Evolutionary conservation across 1,140 invertebrate species (phyloP), one percentile per base, ranked within the genome.

Genomic region (Heliconius hermathena): DNA sequence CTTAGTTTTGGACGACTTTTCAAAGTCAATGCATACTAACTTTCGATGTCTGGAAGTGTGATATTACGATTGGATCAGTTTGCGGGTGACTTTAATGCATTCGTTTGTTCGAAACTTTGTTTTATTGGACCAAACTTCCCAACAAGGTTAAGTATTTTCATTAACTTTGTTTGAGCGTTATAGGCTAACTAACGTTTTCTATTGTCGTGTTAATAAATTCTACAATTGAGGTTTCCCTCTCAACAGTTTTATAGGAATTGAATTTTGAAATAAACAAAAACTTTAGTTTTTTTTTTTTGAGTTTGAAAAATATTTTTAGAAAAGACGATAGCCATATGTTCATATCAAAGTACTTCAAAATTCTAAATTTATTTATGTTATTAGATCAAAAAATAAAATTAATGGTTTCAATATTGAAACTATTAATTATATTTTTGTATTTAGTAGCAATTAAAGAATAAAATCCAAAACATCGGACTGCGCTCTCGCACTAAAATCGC

Each of bases 11-110:
- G 93, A 93, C 91, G 88, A 94, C 93, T 93, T 94, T 94, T 94
- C 93, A 94, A 94, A 94, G 93, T 94, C 93, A 94, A 94, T 92
- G 93, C 93, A 94, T 94, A 93, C 90, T 93, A 94, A 94, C 93
- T 94, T 94, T 93, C 90, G 92, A 92, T 91, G 91, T 92, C 88
- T 93, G 91, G 87, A 88, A 93, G 92, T 92, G 89, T 86, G 90
- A 91, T 93, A 92, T 93, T 93, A 93, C 90, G 90, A 93, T 93
- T 93, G 91, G 92, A 93, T 93, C 91, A 92, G 89, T 93, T 93
- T 90, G 89, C 89, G 87, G 88, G 85, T 86, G 92, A 90, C 89
- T 92, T 94, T 94, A 93, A 93, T 94, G 92, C 93, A 93, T 93
- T 94, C 93, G 91, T 94, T 93, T 94, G 90, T 93, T 93, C 84